Evolutionary conservation across 2,888 invertebrate genomes (phyloP).

Genomic region (Ormyrus nitidulus): DNA sequence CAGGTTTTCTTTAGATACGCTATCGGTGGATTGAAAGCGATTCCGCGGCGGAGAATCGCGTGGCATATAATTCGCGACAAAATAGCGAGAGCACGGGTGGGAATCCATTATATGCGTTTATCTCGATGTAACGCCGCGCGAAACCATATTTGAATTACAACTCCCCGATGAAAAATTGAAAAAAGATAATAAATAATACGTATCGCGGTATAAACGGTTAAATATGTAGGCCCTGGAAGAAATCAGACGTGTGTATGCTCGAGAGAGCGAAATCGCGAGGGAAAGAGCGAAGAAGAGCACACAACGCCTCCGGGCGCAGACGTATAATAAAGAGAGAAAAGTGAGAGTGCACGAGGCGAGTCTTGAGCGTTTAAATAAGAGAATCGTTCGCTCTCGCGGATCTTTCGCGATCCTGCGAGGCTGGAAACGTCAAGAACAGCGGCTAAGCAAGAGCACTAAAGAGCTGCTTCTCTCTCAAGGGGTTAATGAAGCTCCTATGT

Average conservation of each 20-base stretch:
- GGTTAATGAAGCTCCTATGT: constrained; percentile 17
- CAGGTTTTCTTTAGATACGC: neutral
- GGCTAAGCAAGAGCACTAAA: neutral
- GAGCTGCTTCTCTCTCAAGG: neutral
- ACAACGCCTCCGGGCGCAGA: neutral
- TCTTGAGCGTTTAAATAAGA: constrained; percentile 8
- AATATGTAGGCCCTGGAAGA: neutral
- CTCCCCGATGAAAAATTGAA: too few species aligned
- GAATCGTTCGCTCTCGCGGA: constrained; percentile 20
- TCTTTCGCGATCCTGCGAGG: neutral
- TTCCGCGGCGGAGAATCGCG: neutral
- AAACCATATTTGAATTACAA: too few species aligned
- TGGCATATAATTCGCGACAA: neutral
- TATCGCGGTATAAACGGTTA: neutral
- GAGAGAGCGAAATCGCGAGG: neutral
- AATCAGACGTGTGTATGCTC: neutral
- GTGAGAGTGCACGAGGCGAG: constrained; percentile 2
- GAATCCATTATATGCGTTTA: constrained; percentile 8
- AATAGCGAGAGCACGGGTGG: neutral
- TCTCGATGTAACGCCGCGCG: neutral
- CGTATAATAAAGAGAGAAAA: constrained; percentile 10
- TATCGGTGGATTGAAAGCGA: too few species aligned
- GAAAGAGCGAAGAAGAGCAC: neutral
- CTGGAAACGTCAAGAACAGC: neutral
- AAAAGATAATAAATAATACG: neutral